phyloP scores from a whole-genome alignment of 1,140 invertebrate genomes.

The Drosophila albomicans region DNA sequence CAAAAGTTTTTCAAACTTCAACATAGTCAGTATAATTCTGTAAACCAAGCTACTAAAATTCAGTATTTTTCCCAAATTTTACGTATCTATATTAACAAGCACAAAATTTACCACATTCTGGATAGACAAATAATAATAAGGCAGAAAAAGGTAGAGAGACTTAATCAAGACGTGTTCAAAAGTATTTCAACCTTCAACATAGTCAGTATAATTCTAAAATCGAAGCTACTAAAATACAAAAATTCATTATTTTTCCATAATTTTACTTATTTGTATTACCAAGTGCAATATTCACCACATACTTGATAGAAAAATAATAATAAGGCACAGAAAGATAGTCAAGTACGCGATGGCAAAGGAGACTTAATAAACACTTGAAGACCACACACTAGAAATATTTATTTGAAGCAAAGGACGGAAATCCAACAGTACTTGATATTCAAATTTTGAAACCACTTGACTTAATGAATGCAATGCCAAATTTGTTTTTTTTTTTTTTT shows the following conservation, averaged over 20 bases:
- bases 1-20: too few relatives aligned
- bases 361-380: not conserved
- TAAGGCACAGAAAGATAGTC: not conserved
- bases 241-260: too few relatives aligned
- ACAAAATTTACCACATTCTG: not conserved
- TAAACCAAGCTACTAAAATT: too few relatives aligned
- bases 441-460: not conserved
- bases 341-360: not conserved
- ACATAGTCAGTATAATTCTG: too few relatives aligned
- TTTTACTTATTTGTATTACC: too few relatives aligned
- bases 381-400: not conserved
- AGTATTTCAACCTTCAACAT: too few relatives aligned
- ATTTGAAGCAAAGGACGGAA: not conserved
- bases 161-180: too few relatives aligned
- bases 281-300: not conserved
- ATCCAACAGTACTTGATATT: not conserved
- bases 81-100: too few relatives aligned
- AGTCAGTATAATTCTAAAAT: too few relatives aligned
- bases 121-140: not conserved
- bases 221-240: too few relatives aligned
- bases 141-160: not conserved
- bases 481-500: not conserved
- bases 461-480: slow-evolving; percentile 3
- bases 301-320: not conserved
- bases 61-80: too few relatives aligned